Percentiles rank a stretch among this genome's conserved stretches.
Evolutionary conservation across 2,797 vertebrate species (phyloP).

Genomic region (Myoxocephalus aenaeus): DNA sequence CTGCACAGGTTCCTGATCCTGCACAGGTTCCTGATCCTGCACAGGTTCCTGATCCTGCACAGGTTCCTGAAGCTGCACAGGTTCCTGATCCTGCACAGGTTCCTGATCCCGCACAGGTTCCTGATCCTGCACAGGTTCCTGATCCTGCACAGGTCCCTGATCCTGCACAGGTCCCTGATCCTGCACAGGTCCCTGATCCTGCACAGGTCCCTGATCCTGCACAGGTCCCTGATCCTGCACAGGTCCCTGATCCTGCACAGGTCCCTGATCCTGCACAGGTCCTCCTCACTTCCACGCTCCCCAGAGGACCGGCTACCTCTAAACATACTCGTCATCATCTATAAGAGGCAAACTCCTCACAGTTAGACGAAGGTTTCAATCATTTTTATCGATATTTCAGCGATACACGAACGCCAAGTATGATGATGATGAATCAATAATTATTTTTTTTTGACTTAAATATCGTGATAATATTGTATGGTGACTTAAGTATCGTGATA

Average conservation of each 20-base stretch:
- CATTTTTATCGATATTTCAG: background rate
- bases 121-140: constrained; percentile 24
- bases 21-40: too few relatives aligned
- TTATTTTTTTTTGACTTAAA: too few relatives aligned
- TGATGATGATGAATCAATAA: too few relatives aligned
- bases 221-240: constrained; percentile 42
- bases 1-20: too few relatives aligned
- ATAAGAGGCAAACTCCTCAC: background rate
- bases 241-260: too few relatives aligned
- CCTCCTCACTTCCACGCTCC: constrained; percentile 18
- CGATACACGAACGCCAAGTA: too few relatives aligned
- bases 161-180: constrained; percentile 39
- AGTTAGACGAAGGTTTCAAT: constrained; percentile 14
- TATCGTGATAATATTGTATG: too few relatives aligned
- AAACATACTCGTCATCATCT: constrained; percentile 8
- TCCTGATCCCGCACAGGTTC: background rate
- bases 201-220: background rate
- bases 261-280: background rate
- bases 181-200: background rate
- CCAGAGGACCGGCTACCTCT: background rate
- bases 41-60: too few relatives aligned
- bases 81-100: too few relatives aligned
- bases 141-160: too few relatives aligned
- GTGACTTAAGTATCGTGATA: too few relatives aligned
- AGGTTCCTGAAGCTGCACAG: too few relatives aligned